Base-by-base conservation (phyloP, 2,888 invertebrate species). In the Eledona agricola region DNA sequence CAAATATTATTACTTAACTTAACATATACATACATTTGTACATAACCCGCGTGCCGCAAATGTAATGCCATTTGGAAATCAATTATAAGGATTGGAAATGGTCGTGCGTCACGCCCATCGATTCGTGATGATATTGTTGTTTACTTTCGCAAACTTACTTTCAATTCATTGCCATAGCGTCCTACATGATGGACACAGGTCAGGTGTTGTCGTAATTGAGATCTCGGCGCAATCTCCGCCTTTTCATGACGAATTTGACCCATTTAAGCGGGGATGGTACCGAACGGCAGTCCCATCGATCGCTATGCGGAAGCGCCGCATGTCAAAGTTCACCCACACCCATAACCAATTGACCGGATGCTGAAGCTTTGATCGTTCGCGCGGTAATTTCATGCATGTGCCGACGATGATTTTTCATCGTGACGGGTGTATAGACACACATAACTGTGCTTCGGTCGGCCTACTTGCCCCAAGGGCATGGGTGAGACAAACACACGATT, bases 281-380 rank as follows among this genome's bases (percentile, higher is more conserved):
- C 23, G 17, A 42, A 9, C 28, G 28, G 15, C 23, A 37, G 10
- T 5, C 6, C 20, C 4, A 16, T 59, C 60, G 60, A 62, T 64
- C 65, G 70, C 67, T 68, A 73, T 73, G 72, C 73, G 72, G 73
- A 73, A 72, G 68, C 65, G 58, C 59, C 66, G 52, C 58, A 57
- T 68, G 71, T 72, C 71, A 71, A 51, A 71, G 73, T 70, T 73
- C 73, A 66, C 59, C 69, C 72, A 66, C 73, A 70, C 73, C 72
- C 70, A 61, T 67, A 67, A 62, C 69, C 68, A 62, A 71, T 63
- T 70, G 67, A 71, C 72, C 70, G 69, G 70, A 69, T 67, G 65
- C 66, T 60, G 52, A 43, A 13, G 31, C 53, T 61, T 55, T 53
- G 58, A 58, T 58, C 49, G 32, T 53, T 15, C 13, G 45, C 53